Evolutionary conservation across 2,797 vertebrate genomes (phyloP).

Genomic region (Acanthiza pusilla): DNA sequence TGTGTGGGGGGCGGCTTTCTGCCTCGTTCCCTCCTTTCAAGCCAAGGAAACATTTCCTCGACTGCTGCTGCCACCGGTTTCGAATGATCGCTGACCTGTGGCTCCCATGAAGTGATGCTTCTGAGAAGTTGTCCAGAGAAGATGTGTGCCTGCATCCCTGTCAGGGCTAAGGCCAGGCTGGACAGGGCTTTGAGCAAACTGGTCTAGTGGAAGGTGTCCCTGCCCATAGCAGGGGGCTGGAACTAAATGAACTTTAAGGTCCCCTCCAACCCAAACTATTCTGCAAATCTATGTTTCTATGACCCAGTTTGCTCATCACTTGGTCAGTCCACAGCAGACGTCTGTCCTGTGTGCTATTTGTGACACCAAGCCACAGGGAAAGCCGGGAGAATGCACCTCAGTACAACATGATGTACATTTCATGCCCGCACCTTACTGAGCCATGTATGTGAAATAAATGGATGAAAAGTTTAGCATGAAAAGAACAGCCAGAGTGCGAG

Average conservation of each 20-base stretch:
- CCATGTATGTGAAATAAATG: rapidly evolving
- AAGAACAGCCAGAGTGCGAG: rapidly evolving
- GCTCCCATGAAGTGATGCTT: neutral
- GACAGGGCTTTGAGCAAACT: neutral
- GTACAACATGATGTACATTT: rapidly evolving
- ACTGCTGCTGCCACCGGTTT: neutral
- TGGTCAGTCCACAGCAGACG: rapidly evolving
- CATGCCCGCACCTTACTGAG: rapidly evolving
- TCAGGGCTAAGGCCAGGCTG: neutral
- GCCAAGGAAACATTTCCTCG: rapidly evolving
- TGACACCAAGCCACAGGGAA: neutral
- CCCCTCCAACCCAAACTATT: neutral
- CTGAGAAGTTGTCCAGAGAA: neutral
- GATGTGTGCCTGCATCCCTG: neutral
- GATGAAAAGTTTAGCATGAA: neutral
- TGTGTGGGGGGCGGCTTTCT: neutral
- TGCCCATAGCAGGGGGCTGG: rapidly evolving
- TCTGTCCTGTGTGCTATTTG: rapidly evolving
- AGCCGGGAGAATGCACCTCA: neutral
- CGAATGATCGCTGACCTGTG: rapidly evolving
- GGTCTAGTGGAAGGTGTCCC: neutral
- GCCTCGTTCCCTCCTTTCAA: neutral
- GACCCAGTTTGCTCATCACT: rapidly evolving
- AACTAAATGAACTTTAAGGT: neutral
- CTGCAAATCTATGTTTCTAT: neutral